phyloP scores from a whole-genome alignment of 2,888 invertebrate genomes.

The Polylopha cassiicola region DNA sequence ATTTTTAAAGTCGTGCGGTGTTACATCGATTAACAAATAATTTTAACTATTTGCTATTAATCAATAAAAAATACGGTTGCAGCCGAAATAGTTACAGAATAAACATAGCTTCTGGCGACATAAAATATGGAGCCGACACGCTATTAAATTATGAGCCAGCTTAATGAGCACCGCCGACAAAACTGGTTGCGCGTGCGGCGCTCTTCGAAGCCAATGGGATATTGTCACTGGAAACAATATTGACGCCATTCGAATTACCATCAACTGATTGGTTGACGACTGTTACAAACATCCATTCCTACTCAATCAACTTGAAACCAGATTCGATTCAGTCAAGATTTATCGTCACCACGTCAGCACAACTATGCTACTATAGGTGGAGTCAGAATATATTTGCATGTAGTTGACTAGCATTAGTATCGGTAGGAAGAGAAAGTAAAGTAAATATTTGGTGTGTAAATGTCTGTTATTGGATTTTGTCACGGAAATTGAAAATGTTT shows the following conservation, averaged over 20 bases:
- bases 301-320: constrained; percentile 15
- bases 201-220: constrained; percentile 20
- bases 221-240: constrained; percentile 20
- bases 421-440: constrained; percentile 26
- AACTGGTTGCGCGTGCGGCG: constrained; percentile 15
- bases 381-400: constrained; percentile 27
- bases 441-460: constrained; percentile 21
- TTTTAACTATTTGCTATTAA: constrained; percentile 9
- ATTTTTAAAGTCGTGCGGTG: too few relatives aligned
- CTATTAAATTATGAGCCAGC: constrained; percentile 25
- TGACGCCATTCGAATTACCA: constrained; percentile 16
- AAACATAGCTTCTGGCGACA: constrained; percentile 20
- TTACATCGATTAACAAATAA: too few relatives aligned
- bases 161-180: constrained; percentile 17
- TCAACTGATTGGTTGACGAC: constrained; percentile 23
- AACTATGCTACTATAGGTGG: constrained; percentile 17
- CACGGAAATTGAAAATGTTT: constrained; percentile 22
- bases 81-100: constrained; percentile 13
- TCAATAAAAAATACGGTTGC: constrained; percentile 9
- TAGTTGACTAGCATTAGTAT: constrained; percentile 27
- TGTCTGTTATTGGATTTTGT: constrained; percentile 18
- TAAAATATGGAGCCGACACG: constrained; percentile 21
- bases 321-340: too few relatives aligned
- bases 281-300: constrained; percentile 10
- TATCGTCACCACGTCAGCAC: constrained; percentile 2